phyloP scores from a whole-genome alignment of 2,888 invertebrate species.

The Diarsia brunnea region DNA sequence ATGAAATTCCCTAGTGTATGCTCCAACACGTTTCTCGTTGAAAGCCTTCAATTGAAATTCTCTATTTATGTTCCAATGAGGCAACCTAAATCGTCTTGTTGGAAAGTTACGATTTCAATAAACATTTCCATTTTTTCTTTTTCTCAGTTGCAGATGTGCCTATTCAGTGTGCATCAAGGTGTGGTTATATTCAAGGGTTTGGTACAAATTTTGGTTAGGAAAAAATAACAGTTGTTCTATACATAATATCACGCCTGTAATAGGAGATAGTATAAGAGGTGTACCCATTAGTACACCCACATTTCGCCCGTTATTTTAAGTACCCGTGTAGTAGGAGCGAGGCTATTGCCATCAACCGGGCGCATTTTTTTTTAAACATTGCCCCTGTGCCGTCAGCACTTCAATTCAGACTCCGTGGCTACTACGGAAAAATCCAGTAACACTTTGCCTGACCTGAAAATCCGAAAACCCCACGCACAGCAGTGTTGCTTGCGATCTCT shows the following conservation, averaged over 20 bases:
- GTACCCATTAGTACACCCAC: no score
- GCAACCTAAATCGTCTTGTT: conserved; percentile 33
- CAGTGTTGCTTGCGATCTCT: no score
- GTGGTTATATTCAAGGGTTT: not conserved
- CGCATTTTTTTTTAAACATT: no score
- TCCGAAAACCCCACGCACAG: no score
- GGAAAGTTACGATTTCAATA: conserved; percentile 61
- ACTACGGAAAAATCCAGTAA: no score
- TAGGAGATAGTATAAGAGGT: no score
- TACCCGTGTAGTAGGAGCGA: no score
- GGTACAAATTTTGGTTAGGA: not conserved
- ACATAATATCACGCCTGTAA: not conserved
- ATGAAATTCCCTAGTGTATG: conserved; percentile 47
- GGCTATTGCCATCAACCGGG: no score
- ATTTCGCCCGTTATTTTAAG: no score
- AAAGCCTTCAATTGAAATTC: conserved; percentile 44
- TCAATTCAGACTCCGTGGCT: no score
- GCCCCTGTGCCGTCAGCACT: no score
- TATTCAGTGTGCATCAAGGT: not conserved
- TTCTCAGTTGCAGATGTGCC: conserved; percentile 11
- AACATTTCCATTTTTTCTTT: conserved; percentile 48
- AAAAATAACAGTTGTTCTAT: not conserved
- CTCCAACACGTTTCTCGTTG: conserved; percentile 56
- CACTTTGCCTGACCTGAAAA: no score
- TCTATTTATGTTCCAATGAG: conserved; percentile 39